phyloP scores from a whole-genome alignment of 1,140 invertebrate species.

The Lethrus apterus region DNA sequence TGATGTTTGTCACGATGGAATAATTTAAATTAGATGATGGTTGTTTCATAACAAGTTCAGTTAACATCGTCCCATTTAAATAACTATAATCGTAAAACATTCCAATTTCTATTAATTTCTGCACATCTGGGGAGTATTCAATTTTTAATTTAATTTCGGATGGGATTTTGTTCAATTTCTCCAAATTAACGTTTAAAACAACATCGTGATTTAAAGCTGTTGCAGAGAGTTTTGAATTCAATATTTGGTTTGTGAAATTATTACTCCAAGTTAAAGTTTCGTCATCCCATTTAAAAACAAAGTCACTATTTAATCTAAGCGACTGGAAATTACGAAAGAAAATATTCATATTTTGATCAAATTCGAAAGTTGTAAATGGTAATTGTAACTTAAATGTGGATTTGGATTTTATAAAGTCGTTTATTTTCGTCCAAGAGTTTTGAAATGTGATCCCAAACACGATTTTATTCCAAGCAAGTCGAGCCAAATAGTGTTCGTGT shows the following conservation, averaged over 20 bases:
- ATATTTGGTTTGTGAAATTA: no score
- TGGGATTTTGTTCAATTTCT: constrained; percentile 11
- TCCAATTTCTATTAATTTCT: constrained; percentile 14
- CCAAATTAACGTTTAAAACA: constrained; percentile 11
- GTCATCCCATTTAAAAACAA: constrained; percentile 5
- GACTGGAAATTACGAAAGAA: no score
- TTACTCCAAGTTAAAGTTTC: no score
- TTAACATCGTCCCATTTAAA: constrained; percentile 5
- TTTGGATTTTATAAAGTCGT: no score
- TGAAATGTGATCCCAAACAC: no score
- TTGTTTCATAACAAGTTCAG: constrained; percentile 18
- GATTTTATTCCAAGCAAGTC: no score
- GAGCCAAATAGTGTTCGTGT: no score
- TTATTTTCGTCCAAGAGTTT: no score
- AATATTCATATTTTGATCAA: no score
- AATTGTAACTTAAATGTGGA: no score
- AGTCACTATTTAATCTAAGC: no score
- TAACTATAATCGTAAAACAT: constrained; percentile 18
- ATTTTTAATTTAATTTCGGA: constrained; percentile 13
- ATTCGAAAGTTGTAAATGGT: no score
- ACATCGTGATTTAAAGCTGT: constrained; percentile 9
- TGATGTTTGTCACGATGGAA: constrained; percentile 13
- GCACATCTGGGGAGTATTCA: constrained; percentile 14
- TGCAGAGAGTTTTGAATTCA: constrained; percentile 9
- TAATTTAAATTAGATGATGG: constrained; percentile 18